phyloP scores from a whole-genome alignment of 2,113 vertebrate species.

The Mohoua ochrocephala region DNA sequence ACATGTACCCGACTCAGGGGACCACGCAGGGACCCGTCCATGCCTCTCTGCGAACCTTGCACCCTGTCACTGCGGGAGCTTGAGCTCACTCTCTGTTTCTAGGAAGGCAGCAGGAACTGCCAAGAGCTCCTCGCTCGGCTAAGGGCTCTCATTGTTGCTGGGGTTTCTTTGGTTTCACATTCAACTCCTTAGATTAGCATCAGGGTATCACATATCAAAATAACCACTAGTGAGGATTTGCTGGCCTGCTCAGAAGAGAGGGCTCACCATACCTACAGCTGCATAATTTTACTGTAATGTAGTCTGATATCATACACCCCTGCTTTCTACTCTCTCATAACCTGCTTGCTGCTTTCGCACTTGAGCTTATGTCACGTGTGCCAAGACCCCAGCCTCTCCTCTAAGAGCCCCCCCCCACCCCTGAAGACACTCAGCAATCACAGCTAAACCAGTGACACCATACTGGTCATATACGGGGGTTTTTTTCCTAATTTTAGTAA shows the following conservation, averaged over 20 bases:
- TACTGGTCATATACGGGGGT: fast-evolving
- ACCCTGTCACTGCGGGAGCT: not conserved
- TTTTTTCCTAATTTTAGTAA: not conserved
- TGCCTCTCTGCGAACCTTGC: fast-evolving
- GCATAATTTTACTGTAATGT: not conserved
- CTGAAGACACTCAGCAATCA: not conserved
- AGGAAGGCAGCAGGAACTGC: not conserved
- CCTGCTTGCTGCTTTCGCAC: not conserved
- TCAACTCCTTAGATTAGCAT: conserved; percentile 15
- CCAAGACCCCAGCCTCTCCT: not conserved
- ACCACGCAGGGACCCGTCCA: fast-evolving
- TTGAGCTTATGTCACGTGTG: not conserved
- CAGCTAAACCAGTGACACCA: not conserved
- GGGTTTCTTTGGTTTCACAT: not conserved
- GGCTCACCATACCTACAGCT: not conserved
- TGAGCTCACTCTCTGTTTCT: not conserved
- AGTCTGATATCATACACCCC: not conserved
- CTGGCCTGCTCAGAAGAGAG: not conserved
- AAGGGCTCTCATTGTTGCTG: not conserved
- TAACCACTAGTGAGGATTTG: conserved; percentile 21
- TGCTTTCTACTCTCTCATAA: not conserved
- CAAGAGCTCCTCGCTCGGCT: not conserved
- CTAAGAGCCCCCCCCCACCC: not conserved
- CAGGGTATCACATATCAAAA: conserved; percentile 50
- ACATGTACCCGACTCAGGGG: fast-evolving